Base-by-base conservation (phyloP, 2,888 invertebrate species). In the Ectropis crepuscularia region DNA sequence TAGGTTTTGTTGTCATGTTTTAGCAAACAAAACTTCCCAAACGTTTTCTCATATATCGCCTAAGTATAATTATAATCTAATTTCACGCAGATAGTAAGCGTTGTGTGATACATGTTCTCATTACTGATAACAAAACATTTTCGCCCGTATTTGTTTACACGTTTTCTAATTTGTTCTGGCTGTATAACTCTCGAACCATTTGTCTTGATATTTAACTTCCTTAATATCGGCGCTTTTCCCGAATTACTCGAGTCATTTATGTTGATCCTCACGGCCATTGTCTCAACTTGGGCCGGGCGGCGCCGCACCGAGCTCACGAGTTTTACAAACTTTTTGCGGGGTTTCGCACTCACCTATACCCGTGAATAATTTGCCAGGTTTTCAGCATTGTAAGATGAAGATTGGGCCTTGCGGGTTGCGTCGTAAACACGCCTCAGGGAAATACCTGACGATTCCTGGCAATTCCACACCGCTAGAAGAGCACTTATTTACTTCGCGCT, bases 381-480 rank as follows among this genome's bases (percentile, higher is more conserved):
- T 69, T 73, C 61, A 71, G 75, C 73, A 72, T 81, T 75, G 76
- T 75, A 76, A 79, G 74, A 78, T 75, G 79, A 77, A 80, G 78
- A 83, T 82, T 81, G 81, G 76, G 76, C 77, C 70, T 73, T 72
- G 75, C 70, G 74, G 74, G 79, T 73, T 76, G 74, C 74, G 77
- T 81, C 82, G 82, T 88, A 87, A 88, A 87, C 81, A 81, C 80
- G 82, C 88, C 88, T 84, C 69, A 68, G 88, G 88, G 88, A 89
- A 88, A 88, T 88, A 81, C 79, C 74, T 74, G 75, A 68, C 73
- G 69, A 71, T 72, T 67, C 67, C 72, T 68, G 72, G 71, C 61
- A 65, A 68, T 68, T 69, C 69, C 51, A 60, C 39, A 65, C 69
- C 68, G 63, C 67, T 62, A 58, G 60, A 73, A 77, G 78, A 72